Evolutionary conservation across 2,113 vertebrate genomes (phyloP).

Genomic region (Plotosus lineatus): DNA sequence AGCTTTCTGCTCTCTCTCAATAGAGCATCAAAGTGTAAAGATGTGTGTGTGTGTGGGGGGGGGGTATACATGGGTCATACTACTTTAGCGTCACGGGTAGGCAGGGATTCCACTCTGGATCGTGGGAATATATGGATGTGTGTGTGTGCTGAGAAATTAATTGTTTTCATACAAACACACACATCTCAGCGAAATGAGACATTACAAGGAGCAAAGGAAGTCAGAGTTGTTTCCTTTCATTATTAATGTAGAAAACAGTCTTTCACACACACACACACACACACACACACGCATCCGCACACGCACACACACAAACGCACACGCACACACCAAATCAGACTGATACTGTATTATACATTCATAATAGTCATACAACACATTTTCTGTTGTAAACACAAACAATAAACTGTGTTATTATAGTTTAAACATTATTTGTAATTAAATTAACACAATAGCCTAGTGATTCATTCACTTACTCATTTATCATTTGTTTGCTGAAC

Average conservation of each 20-base stretch:
- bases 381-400: too few relatives aligned
- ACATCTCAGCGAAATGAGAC: conserved; percentile 27
- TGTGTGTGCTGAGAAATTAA: neutral
- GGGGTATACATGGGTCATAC: neutral
- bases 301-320: neutral
- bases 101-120: neutral
- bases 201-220: conserved; percentile 30
- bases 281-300: neutral
- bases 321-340: neutral
- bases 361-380: too few relatives aligned
- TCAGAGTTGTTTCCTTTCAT: conserved; percentile 27
- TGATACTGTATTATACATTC: neutral
- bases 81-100: conserved; percentile 7
- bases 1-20: neutral
- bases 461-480: too few relatives aligned
- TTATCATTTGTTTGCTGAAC: too few relatives aligned
- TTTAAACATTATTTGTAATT: neutral
- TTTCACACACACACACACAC: conserved; percentile 15
- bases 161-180: conserved; percentile 7
- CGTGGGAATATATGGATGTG: neutral
- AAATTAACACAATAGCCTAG: neutral
- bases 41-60: neutral
- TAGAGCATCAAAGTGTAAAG: neutral
- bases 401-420: neutral
- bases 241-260: conserved; percentile 25